Percentiles rank a stretch among this genome's conserved stretches.
Conservation (phyloP, 2,888 invertebrate species). For the Anodontia alba region DNA sequence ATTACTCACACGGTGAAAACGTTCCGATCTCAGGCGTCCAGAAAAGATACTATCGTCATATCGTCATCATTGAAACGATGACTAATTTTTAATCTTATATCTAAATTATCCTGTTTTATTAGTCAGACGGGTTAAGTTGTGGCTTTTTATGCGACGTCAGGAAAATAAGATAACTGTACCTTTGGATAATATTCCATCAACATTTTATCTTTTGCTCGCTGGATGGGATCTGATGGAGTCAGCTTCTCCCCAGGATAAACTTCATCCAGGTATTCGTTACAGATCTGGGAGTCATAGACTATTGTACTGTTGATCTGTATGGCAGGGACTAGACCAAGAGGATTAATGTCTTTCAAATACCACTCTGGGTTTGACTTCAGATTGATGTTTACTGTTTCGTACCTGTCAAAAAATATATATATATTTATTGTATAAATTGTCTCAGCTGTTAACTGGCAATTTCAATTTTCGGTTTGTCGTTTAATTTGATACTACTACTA, state of each 20-base stretch:
- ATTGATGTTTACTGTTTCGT: constrained; percentile 86
- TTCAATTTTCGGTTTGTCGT: too few relatives aligned
- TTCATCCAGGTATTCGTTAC: constrained; percentile 87
- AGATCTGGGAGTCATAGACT: constrained; percentile 86
- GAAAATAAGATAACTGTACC: constrained; percentile 14
- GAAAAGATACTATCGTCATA: too few relatives aligned
- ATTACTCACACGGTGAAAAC: too few relatives aligned
- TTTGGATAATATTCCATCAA: constrained; percentile 56
- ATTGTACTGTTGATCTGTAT: constrained; percentile 85
- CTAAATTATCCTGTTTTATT: too few relatives aligned
- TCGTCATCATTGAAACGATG: too few relatives aligned
- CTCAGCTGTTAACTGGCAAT: too few relatives aligned
- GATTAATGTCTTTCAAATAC: constrained; percentile 84
- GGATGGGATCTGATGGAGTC: constrained; percentile 85
- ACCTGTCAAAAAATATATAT: constrained; percentile 71
- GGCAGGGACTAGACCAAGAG: constrained; percentile 85
- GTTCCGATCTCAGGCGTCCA: too few relatives aligned
- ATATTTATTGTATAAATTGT: too few relatives aligned
- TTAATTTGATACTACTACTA: too few relatives aligned
- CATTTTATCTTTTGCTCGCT: constrained; percentile 67
- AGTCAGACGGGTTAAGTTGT: too few relatives aligned
- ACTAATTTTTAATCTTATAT: too few relatives aligned
- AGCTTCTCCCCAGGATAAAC: constrained; percentile 86
- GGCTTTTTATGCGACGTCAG: too few relatives aligned
- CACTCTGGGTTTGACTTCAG: constrained; percentile 86